Evolutionary conservation across 2,888 invertebrate species (phyloP).

Genomic region (Nycteola revayana): DNA sequence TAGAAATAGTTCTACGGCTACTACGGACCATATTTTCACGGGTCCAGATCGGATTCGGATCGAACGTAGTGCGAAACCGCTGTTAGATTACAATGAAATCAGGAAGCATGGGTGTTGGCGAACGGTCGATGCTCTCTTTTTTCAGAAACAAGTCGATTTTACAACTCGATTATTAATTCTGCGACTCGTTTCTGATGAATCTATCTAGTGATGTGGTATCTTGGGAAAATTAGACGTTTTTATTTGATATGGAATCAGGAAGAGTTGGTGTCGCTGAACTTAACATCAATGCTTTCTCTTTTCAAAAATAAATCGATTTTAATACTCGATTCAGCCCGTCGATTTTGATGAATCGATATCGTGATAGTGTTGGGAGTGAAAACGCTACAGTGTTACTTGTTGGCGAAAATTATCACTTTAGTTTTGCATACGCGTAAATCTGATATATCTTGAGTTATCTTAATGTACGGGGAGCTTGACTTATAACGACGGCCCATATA

Average conservation of each 20-base stretch:
- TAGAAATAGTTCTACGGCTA: too few species aligned
- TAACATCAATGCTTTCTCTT: slow-evolving; percentile 54
- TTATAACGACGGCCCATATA: slow-evolving; percentile 39
- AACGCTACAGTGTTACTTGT: slow-evolving; percentile 44
- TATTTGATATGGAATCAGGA: slow-evolving; percentile 62
- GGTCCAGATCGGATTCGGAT: too few species aligned
- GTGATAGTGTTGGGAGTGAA: slow-evolving; percentile 35
- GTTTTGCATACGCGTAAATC: slow-evolving; percentile 51
- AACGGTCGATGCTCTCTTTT: too few species aligned
- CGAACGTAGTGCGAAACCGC: too few species aligned
- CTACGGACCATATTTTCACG: too few species aligned
- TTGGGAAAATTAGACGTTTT: too few species aligned
- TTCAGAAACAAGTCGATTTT: too few species aligned
- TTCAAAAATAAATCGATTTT: slow-evolving; percentile 33
- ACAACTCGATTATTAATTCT: too few species aligned
- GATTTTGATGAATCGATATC: slow-evolving; percentile 29
- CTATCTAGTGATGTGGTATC: too few species aligned
- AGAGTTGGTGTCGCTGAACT: slow-evolving; percentile 58
- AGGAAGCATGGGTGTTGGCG: too few species aligned
- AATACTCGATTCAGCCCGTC: slow-evolving; percentile 19
- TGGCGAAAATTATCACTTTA: slow-evolving; percentile 49
- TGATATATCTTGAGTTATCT: slow-evolving; percentile 53
- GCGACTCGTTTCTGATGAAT: too few species aligned
- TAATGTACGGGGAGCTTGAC: slow-evolving; percentile 39
- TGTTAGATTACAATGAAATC: too few species aligned